Conservation (phyloP, 1,140 invertebrate genomes). For the Sweltsa coloradensis region DNA sequence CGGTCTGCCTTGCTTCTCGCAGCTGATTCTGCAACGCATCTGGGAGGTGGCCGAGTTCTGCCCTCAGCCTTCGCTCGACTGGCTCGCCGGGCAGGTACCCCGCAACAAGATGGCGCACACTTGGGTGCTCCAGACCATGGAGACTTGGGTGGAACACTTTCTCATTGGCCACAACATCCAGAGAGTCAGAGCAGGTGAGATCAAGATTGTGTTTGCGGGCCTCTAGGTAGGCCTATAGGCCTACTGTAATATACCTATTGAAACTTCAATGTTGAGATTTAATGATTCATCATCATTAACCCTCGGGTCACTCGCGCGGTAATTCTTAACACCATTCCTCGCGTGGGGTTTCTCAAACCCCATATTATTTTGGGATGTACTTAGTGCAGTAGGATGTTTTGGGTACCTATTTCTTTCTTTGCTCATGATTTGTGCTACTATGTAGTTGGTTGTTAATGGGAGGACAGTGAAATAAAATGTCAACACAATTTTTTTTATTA, state of each 20-base stretch:
- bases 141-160: slow-evolving; percentile 82
- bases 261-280: not conserved
- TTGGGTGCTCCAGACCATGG: slow-evolving; percentile 76
- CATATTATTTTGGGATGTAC: too few relatives aligned
- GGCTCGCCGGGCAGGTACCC: slow-evolving; percentile 74
- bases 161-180: slow-evolving; percentile 75
- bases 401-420: too few relatives aligned
- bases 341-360: too few relatives aligned
- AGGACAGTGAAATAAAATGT: too few relatives aligned
- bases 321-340: too few relatives aligned
- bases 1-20: slow-evolving; percentile 78
- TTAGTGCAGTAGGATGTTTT: too few relatives aligned
- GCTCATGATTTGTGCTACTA: too few relatives aligned
- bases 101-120: slow-evolving; percentile 78
- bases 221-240: not conserved
- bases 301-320: too few relatives aligned
- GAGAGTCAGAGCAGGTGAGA: slow-evolving; percentile 63
- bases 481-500: too few relatives aligned
- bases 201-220: not conserved
- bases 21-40: slow-evolving; percentile 70
- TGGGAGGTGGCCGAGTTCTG: slow-evolving; percentile 86
- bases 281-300: not conserved
- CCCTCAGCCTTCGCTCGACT: slow-evolving; percentile 81
- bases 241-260: not conserved
- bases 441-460: too few relatives aligned